A percentile compares a stretch with the other conserved stretches of the same genome.
Conservation (phyloP, 2,113 vertebrate genomes). For the Poeciliopsis turrubarensis region DNA sequence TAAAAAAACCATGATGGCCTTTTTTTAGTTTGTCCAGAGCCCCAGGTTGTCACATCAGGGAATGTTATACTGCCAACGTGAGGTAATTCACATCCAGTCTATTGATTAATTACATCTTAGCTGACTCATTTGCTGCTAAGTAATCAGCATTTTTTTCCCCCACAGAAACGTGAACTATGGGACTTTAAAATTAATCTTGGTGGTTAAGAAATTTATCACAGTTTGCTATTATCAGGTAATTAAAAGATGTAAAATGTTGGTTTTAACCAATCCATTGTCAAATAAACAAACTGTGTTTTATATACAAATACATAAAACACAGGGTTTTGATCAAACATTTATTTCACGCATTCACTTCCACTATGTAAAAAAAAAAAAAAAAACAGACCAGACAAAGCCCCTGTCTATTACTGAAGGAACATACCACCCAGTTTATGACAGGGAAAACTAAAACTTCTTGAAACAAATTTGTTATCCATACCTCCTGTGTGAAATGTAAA, state of each 20-base stretch:
- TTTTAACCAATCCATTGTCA: background rate
- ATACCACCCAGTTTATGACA: slow-evolving; percentile 24
- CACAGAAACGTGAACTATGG: slow-evolving; percentile 29
- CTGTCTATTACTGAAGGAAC: slow-evolving; percentile 17
- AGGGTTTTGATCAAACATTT: too few relatives aligned
- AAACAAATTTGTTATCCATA: slow-evolving; percentile 18
- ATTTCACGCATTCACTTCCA: background rate
- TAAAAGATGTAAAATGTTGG: too few relatives aligned
- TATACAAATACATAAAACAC: too few relatives aligned
- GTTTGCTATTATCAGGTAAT: background rate
- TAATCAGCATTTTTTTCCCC: slow-evolving; percentile 9
- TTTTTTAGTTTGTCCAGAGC: slow-evolving; percentile 23
- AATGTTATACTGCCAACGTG: slow-evolving; percentile 28
- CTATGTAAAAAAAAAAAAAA: slow-evolving; percentile 18
- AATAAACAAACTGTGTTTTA: too few relatives aligned
- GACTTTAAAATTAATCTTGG: slow-evolving; percentile 31
- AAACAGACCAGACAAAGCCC: slow-evolving; percentile 2
- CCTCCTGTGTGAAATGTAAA: slow-evolving; percentile 11
- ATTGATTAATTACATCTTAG: slow-evolving; percentile 27
- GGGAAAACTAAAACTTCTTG: slow-evolving; percentile 16
- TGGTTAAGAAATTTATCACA: background rate
- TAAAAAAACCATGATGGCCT: slow-evolving; percentile 14
- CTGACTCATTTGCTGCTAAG: slow-evolving; percentile 21
- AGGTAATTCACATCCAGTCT: slow-evolving; percentile 31
- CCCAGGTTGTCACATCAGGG: slow-evolving; percentile 20